phyloP scores from a whole-genome alignment of 2,797 vertebrate species.

The Mus minutoides region DNA sequence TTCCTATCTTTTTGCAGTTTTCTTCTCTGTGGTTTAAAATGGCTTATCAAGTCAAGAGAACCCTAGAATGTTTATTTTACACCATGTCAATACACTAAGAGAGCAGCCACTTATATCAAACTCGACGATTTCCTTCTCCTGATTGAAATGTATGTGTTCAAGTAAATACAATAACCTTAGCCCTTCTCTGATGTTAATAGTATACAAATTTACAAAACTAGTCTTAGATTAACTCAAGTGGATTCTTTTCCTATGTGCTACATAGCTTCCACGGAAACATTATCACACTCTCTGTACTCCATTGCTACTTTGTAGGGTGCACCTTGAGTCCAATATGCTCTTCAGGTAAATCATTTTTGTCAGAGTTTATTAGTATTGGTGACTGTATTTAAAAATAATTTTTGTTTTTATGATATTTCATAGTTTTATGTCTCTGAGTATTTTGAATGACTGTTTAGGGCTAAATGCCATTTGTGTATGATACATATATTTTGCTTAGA shows the following conservation, averaged over 20 bases:
- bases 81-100: background rate
- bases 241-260: background rate
- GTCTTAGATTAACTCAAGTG: background rate
- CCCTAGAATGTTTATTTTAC: slow-evolving; percentile 19
- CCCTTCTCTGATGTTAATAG: background rate
- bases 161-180: slow-evolving; percentile 1
- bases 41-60: background rate
- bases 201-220: slow-evolving; percentile 27
- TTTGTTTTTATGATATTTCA: background rate
- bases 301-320: background rate
- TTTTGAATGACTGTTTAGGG: background rate
- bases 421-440: background rate
- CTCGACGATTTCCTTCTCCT: background rate
- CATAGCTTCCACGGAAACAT: slow-evolving; percentile 7
- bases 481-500: background rate
- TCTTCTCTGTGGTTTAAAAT: background rate
- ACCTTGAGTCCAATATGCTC: background rate
- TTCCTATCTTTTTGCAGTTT: background rate
- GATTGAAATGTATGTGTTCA: background rate
- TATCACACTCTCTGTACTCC: background rate
- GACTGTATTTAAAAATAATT: slow-evolving; percentile 1
- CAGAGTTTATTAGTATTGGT: background rate
- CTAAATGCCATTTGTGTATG: background rate
- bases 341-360: background rate
- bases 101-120: background rate